Evolutionary conservation across 2,797 vertebrate genomes (phyloP).

Genomic region (Setipinna tenuifilis): DNA sequence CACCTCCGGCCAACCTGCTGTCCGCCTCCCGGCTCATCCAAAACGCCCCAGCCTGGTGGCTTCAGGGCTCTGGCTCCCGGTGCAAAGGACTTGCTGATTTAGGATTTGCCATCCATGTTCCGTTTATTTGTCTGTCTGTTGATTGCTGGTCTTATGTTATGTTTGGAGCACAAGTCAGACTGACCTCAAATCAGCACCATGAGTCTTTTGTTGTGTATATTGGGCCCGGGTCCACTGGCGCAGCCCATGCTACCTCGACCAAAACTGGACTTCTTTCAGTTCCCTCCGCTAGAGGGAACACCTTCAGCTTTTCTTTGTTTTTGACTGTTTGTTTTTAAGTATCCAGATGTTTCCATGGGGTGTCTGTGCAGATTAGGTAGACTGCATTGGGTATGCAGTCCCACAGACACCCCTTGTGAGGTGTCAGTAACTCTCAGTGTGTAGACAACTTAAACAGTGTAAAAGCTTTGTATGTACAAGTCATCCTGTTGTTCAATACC

Average conservation of each 20-base stretch:
- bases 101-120: constrained; percentile 3
- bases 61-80: neutral
- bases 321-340: neutral
- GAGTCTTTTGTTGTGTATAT: neutral
- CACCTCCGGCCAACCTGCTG: neutral
- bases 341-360: neutral
- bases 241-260: constrained; percentile 13
- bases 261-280: constrained; percentile 20
- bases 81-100: constrained; percentile 1
- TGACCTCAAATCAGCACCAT: neutral
- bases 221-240: neutral
- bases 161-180: neutral
- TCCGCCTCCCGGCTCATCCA: neutral
- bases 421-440: constrained; percentile 14
- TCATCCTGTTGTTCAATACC: constrained; percentile 15
- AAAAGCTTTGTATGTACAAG: constrained; percentile 19
- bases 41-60: neutral
- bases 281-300: neutral
- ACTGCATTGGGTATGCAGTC: neutral
- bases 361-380: neutral
- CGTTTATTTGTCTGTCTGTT: neutral
- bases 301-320: neutral
- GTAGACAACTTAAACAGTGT: constrained; percentile 8
- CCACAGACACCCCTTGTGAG: neutral
- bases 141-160: neutral